phyloP scores from a whole-genome alignment of 2,113 vertebrate genomes.

The Camelus dromedarius region DNA sequence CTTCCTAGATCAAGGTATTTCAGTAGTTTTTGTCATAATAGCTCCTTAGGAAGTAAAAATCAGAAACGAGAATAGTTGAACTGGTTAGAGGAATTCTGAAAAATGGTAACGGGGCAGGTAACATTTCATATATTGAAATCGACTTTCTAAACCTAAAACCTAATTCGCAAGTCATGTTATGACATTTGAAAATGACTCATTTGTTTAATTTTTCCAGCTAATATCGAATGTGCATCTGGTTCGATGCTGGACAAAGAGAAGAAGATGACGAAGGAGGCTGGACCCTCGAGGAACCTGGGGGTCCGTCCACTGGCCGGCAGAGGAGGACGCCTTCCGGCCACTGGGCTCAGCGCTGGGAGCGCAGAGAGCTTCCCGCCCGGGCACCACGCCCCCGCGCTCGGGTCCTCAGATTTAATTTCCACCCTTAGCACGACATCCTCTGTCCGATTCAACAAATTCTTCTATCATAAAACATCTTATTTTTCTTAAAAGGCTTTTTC shows the following conservation, averaged over 20 bases:
- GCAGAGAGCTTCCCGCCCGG: background rate
- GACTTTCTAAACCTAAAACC: background rate
- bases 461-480: background rate
- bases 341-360: fast-evolving
- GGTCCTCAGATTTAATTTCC: background rate
- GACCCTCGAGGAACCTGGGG: too few relatives aligned
- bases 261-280: fast-evolving
- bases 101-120: background rate
- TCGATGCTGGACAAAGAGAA: background rate
- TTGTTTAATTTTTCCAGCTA: background rate
- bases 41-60: background rate
- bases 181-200: background rate
- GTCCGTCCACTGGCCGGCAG: fast-evolving
- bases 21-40: background rate
- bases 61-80: background rate
- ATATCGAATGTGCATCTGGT: background rate
- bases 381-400: fast-evolving
- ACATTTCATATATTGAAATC: slow-evolving; percentile 35
- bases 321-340: background rate
- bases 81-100: background rate
- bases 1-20: background rate
- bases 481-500: background rate
- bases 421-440: background rate
- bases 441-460: background rate
- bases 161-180: background rate